Percentiles rank a stretch among this genome's conserved stretches.
These are phyloP conservation scores for Cotesia vestalis DNA, from an alignment of 1,140 invertebrate genomes.

Conservation along the genomic window DNA sequence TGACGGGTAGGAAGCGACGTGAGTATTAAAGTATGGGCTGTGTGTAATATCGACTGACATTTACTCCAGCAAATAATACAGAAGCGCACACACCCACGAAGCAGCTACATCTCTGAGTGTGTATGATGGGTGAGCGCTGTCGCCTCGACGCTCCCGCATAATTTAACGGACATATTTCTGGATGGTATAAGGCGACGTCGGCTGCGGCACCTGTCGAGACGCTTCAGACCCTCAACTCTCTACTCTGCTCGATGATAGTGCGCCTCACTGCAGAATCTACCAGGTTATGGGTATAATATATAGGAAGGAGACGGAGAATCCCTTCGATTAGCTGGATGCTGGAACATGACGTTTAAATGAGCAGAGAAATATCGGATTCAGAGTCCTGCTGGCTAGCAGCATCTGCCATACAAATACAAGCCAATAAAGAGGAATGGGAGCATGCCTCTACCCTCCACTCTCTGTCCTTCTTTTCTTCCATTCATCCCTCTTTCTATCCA, in stretches of 20 bases:
- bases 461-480: no score
- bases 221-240: background rate
- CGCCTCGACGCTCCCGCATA: constrained; percentile 32
- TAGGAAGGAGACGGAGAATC: no score
- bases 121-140: constrained; percentile 20
- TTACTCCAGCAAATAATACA: constrained; percentile 17
- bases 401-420: constrained; percentile 18
- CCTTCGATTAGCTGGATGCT: background rate
- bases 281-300: constrained; percentile 12
- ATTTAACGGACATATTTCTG: constrained; percentile 38
- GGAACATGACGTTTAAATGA: no score
- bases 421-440: no score
- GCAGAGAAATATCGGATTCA: constrained; percentile 8
- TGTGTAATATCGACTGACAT: constrained; percentile 28
- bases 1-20: background rate
- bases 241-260: constrained; percentile 1
- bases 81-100: no score
- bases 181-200: background rate
- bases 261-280: background rate
- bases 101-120: background rate
- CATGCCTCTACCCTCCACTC: no score
- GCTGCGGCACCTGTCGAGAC: constrained; percentile 31
- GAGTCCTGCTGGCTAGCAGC: constrained; percentile 11
- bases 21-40: constrained; percentile 8
- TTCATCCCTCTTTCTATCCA: no score